phyloP scores from a whole-genome alignment of 1,140 invertebrate genomes.

The Drosophila willistoni region DNA sequence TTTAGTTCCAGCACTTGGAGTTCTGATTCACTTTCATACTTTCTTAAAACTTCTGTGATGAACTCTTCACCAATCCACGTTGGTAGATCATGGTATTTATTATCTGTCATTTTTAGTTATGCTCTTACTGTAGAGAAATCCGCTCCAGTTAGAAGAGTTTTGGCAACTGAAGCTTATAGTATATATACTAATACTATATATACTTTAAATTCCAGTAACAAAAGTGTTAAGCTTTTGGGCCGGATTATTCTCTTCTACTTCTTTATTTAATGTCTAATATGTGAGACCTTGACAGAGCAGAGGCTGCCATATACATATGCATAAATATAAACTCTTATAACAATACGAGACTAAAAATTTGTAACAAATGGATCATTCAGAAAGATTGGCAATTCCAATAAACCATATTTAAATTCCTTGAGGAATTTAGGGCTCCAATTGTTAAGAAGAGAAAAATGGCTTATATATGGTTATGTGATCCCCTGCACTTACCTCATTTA shows the following conservation, averaged over 20 bases:
- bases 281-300: no score
- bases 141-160: not conserved
- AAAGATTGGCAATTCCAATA: constrained; percentile 29
- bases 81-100: not conserved
- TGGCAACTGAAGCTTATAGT: not conserved
- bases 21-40: no score
- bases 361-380: not conserved
- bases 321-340: no score
- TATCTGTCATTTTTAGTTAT: constrained; percentile 29
- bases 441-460: not conserved
- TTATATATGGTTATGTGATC: no score
- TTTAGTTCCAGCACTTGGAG: no score
- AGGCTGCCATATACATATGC: no score
- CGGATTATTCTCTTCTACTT: not conserved
- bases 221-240: no score
- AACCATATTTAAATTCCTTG: constrained; percentile 43
- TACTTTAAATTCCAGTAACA: no score
- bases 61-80: no score
- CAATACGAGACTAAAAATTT: constrained; percentile 10
- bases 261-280: no score
- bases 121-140: not conserved
- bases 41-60: no score
- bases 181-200: no score
- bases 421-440: constrained; percentile 44
- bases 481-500: constrained; percentile 22